A percentile compares a stretch with the other conserved stretches of the same genome.
These are phyloP conservation scores for Xiphydria camelus DNA, from an alignment of 2,888 invertebrate genomes.

Conservation along the genomic window DNA sequence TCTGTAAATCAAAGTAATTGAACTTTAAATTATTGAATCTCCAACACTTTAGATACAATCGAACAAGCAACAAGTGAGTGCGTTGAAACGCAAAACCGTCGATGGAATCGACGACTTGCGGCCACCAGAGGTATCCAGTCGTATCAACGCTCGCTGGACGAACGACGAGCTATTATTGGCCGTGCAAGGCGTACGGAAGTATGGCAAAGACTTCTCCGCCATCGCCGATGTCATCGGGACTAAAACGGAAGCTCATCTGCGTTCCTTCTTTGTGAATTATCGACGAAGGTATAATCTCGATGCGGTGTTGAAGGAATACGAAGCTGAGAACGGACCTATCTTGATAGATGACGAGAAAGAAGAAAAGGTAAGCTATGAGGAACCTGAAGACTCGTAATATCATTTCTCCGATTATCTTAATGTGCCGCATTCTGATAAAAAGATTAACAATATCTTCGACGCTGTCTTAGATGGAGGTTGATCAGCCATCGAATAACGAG, in stretches of 20 bases:
- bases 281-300: slow-evolving; percentile 88
- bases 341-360: slow-evolving; percentile 58
- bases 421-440: not conserved
- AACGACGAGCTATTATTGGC: slow-evolving; percentile 90
- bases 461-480: slow-evolving; percentile 50
- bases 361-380: slow-evolving; percentile 51
- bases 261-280: slow-evolving; percentile 90
- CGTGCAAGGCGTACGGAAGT: slow-evolving; percentile 83
- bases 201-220: slow-evolving; percentile 87
- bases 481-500: slow-evolving; percentile 45
- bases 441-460: not conserved
- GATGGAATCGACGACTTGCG: slow-evolving; percentile 68
- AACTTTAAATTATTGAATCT: slow-evolving; percentile 8
- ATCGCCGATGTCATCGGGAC: slow-evolving; percentile 95
- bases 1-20: not conserved
- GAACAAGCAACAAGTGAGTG: slow-evolving; percentile 89
- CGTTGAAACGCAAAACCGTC: slow-evolving; percentile 77
- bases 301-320: slow-evolving; percentile 81
- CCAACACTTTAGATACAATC: slow-evolving; percentile 79
- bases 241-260: slow-evolving; percentile 90
- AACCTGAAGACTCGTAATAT: not conserved
- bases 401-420: not conserved
- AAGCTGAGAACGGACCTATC: slow-evolving; percentile 71
- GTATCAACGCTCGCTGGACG: slow-evolving; percentile 88
- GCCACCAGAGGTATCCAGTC: slow-evolving; percentile 67